Conservation (phyloP, 1,140 invertebrate genomes). For the Tyrophagus putrescentiae region DNA sequence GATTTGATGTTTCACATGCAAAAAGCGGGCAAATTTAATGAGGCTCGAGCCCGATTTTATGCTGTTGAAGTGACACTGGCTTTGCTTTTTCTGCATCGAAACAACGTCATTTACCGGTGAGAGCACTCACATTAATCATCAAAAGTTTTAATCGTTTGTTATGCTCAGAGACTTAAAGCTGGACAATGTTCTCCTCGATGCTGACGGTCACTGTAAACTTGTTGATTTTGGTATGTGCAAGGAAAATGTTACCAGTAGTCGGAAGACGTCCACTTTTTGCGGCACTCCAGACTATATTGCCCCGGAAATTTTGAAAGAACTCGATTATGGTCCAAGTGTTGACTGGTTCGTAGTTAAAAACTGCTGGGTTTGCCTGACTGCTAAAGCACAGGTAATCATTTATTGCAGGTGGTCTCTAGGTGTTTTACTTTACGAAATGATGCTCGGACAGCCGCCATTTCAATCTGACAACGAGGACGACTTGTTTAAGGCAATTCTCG, state of each 20-base stretch:
- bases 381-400: too few species aligned
- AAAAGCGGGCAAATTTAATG: constrained; percentile 91
- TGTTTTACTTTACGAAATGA: constrained; percentile 99
- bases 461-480: constrained; percentile 99
- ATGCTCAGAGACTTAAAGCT: constrained; percentile 94
- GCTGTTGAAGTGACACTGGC: constrained; percentile 99
- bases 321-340: constrained; percentile 94
- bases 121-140: not conserved
- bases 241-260: constrained; percentile 63
- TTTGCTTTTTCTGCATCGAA: constrained; percentile 85
- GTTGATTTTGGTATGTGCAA: constrained; percentile 98
- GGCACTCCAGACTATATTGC: constrained; percentile 98
- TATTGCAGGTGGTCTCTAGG: constrained; percentile 78
- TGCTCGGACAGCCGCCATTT: constrained; percentile 94
- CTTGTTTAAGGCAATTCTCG: constrained; percentile 92
- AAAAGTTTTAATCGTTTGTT: constrained; percentile 29
- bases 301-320: constrained; percentile 87
- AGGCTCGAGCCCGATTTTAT: constrained; percentile 88
- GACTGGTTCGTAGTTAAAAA: constrained; percentile 48
- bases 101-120: constrained; percentile 89
- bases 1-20: constrained; percentile 99
- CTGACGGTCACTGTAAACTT: constrained; percentile 94
- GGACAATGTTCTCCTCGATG: constrained; percentile 94
- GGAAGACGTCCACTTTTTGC: constrained; percentile 77
- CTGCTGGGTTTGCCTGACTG: too few species aligned